phyloP scores from a whole-genome alignment of 2,797 vertebrate species.

The Helarctos malayanus region DNA sequence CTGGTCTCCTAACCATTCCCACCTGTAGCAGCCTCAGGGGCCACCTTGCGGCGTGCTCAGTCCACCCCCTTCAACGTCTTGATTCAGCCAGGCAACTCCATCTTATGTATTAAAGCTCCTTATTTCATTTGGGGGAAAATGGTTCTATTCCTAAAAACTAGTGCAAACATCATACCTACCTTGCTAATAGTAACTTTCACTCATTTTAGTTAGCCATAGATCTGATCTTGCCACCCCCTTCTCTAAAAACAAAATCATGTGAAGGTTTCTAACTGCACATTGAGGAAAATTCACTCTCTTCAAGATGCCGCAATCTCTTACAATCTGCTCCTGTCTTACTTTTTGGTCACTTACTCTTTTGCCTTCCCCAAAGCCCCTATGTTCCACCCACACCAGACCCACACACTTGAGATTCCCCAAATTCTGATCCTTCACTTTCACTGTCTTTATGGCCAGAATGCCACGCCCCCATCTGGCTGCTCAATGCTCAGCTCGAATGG shows the following conservation, averaged over 20 bases:
- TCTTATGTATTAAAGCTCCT: neutral
- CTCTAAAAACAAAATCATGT: neutral
- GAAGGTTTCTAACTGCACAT: neutral
- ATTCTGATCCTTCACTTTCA: neutral
- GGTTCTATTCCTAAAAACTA: neutral
- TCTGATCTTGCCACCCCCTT: neutral
- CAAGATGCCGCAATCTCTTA: neutral
- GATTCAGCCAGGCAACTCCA: neutral
- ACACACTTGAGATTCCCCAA: neutral
- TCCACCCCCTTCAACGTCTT: neutral
- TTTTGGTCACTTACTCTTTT: neutral
- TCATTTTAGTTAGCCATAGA: neutral
- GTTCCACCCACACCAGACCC: no score
- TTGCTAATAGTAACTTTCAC: neutral
- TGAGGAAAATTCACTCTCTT: neutral
- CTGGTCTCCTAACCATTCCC: neutral
- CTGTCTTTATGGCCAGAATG: neutral
- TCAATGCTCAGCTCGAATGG: neutral
- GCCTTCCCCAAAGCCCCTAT: neutral
- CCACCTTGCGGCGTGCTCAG: rapidly evolving
- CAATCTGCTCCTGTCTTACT: neutral
- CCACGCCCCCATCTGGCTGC: rapidly evolving
- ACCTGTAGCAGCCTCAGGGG: neutral
- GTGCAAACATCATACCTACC: neutral
- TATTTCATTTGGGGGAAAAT: neutral